phyloP scores from a whole-genome alignment of 2,797 vertebrate species.

The Phataginus tricuspis region DNA sequence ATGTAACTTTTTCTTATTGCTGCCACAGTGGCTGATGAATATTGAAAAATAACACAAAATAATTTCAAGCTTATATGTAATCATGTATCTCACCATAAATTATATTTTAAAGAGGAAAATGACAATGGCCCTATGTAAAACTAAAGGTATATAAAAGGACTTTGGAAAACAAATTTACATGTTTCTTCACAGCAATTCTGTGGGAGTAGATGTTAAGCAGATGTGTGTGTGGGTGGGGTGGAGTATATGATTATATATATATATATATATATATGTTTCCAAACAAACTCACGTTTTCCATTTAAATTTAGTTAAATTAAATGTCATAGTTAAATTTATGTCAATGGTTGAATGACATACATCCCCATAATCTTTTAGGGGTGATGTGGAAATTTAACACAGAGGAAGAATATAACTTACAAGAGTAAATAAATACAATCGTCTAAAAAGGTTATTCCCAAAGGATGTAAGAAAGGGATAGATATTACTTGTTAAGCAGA shows the following conservation, averaged over 20 bases:
- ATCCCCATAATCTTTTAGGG: neutral
- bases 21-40: constrained; percentile 47
- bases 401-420: constrained; percentile 2
- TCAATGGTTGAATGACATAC: neutral
- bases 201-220: neutral
- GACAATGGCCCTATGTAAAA: neutral
- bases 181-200: neutral
- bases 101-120: constrained; percentile 11
- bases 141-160: neutral
- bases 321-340: neutral
- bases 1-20: neutral
- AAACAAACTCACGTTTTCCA: neutral
- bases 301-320: too few relatives aligned
- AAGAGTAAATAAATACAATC: neutral
- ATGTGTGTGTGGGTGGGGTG: neutral
- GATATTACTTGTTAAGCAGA: constrained; percentile 17
- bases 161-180: neutral
- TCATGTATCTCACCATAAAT: neutral
- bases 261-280: too few relatives aligned
- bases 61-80: neutral
- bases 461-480: neutral
- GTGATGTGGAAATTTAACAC: neutral
- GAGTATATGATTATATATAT: neutral
- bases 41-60: neutral
- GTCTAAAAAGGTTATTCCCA: neutral